Percentiles rank a stretch among this genome's conserved stretches.
phyloP scores from a whole-genome alignment of 2,797 vertebrate genomes.

The Pseudomugil gertrudae region DNA sequence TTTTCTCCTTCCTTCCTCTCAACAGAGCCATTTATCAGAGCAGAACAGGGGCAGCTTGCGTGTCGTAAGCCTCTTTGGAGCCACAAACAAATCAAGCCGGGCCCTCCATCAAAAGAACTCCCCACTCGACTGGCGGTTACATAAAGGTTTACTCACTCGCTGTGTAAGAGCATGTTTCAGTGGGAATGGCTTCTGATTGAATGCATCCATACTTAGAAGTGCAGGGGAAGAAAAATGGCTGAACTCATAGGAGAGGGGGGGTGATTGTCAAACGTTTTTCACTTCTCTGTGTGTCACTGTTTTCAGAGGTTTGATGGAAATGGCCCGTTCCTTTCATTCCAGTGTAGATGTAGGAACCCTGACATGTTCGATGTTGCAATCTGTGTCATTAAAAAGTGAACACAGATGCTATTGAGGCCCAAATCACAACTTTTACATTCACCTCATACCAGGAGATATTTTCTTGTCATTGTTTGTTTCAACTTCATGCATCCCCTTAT shows the following conservation, averaged over 20 bases:
- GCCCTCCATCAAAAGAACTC: conserved; percentile 77
- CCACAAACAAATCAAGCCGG: conserved; percentile 83
- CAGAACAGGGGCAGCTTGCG: conserved; percentile 77
- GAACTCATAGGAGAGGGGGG: conserved; percentile 25
- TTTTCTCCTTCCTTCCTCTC: conserved; percentile 69
- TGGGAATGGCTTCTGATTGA: conserved; percentile 71
- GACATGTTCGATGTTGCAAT: neutral
- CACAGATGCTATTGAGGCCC: neutral
- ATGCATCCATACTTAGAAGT: conserved; percentile 64
- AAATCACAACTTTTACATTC: neutral
- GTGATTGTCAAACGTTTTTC: conserved; percentile 66
- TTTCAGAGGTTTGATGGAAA: conserved; percentile 24
- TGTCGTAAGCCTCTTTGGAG: conserved; percentile 80
- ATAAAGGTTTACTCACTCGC: conserved; percentile 75
- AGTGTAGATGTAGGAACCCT: conserved; percentile 27
- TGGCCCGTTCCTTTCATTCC: conserved; percentile 28
- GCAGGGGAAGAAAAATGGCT: conserved; percentile 58
- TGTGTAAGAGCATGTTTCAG: conserved; percentile 73
- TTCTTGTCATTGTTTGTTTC: too few species aligned
- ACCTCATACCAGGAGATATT: too few species aligned
- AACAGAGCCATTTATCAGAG: conserved; percentile 78
- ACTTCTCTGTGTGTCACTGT: conserved; percentile 54
- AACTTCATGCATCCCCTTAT: too few species aligned
- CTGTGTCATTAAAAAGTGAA: neutral
- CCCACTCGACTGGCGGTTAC: conserved; percentile 70